Conservation (phyloP, 2,888 invertebrate species). For the Frankliniella intonsa region DNA sequence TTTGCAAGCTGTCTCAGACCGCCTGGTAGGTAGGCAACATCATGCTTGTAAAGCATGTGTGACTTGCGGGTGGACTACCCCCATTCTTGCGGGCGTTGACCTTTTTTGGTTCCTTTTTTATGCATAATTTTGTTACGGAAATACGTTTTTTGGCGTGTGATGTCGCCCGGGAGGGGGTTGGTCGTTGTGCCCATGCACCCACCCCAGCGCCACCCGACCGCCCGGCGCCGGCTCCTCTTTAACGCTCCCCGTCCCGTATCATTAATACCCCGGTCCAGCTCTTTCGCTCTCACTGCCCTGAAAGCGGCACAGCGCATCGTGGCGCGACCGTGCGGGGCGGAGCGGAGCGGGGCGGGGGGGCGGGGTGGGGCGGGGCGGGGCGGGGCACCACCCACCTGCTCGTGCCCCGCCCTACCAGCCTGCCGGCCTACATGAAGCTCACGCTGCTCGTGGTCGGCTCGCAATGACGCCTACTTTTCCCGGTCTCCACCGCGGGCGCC, state of each 20-base stretch:
- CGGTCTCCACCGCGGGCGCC: not conserved
- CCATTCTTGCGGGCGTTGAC: too few species aligned
- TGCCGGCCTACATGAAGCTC: not conserved
- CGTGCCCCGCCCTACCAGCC: not conserved
- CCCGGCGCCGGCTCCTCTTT: not conserved
- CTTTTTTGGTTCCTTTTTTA: too few species aligned
- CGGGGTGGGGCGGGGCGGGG: not conserved
- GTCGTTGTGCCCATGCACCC: not conserved
- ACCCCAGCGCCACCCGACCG: not conserved
- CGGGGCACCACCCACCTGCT: not conserved
- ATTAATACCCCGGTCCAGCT: not conserved
- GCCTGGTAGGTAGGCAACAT: too few species aligned
- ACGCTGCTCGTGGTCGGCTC: not conserved
- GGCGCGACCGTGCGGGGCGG: not conserved
- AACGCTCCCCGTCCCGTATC: not conserved
- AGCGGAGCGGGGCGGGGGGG: not conserved
- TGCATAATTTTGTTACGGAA: too few species aligned
- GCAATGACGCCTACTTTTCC: not conserved
- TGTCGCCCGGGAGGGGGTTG: too few species aligned
- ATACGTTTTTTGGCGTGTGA: too few species aligned
- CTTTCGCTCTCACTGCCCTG: conserved; percentile 23
- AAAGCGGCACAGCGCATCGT: conserved; percentile 16
- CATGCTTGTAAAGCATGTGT: too few species aligned
- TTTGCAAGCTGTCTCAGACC: too few species aligned
- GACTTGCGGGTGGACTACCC: too few species aligned